Evolutionary conservation across 2,797 vertebrate species (phyloP), one percentile per base, ranked within the genome.

Genomic region (Sebastes minor): DNA sequence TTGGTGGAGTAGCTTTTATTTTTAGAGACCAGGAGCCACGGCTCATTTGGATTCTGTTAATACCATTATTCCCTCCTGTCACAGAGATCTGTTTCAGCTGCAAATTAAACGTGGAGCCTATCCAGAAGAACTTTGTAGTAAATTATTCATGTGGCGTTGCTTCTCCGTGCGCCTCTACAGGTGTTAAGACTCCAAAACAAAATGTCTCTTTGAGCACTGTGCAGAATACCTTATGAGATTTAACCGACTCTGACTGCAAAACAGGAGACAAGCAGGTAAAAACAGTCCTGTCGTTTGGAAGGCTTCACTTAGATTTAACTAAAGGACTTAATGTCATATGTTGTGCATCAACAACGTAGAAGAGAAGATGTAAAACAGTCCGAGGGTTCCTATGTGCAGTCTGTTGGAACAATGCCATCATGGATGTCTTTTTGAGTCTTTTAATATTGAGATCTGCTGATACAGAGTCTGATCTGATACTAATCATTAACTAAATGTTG

Each of bases 81-180:
- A 55, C 10, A 46, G 5, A 28, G 32, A 28, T 53, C n/a, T 61
- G 68, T n/a, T 71, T 65, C 6, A 35, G 32, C 25, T 55, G 46
- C 3, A 57, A 53, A 65, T 69, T 71, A 59, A 80, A 74, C 23
- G 9, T 14, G 33, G 27, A 62, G 49, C 61, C 10, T 9, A 10
- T 70, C 13, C 38, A 55, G 35, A 1, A 2, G 30, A 71, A 25
- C 2, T 23, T 18, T 6, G 27, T 3, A 5, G 16, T 80, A 14
- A 69, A 81, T 85, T 49, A 83, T 85, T 81, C 53, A 75, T 66
- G 49, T 9, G 2, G 11, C 9, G 57, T 10, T 59, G 28, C 33
- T 65, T 52, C 33, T 23, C 23, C 1, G n/a, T 20, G 56, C 4
- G 1, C 8, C 13, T 30, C 4, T 32, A 14, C 8, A 72, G 64